phyloP scores from a whole-genome alignment of 1,140 invertebrate species.

The Magallana gigas region DNA sequence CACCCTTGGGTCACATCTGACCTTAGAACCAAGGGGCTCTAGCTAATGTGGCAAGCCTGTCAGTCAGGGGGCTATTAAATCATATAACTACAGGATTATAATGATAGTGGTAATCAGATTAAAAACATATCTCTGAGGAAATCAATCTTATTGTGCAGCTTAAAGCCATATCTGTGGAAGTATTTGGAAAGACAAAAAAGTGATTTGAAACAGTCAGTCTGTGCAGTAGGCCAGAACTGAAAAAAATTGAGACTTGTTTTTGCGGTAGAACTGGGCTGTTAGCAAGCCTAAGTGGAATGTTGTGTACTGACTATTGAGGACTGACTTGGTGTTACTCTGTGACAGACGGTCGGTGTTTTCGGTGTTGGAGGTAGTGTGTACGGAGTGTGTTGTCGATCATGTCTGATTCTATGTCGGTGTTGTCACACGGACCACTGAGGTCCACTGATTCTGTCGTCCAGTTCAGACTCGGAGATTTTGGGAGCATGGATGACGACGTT shows the following conservation, averaged over 20 bases:
- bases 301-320: neutral
- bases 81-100: neutral
- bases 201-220: neutral
- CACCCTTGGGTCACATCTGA: constrained; percentile 21
- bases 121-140: constrained; percentile 1
- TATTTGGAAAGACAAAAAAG: neutral
- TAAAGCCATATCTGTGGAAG: neutral
- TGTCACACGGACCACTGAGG: constrained; percentile 22
- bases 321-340: neutral
- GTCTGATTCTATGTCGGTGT: neutral
- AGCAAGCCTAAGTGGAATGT: neutral
- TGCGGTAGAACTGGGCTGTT: neutral
- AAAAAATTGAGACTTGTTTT: neutral
- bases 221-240: neutral
- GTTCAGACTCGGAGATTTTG: constrained; percentile 3
- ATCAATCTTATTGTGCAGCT: constrained; percentile 17
- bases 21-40: neutral
- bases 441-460: constrained; percentile 11
- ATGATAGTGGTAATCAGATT: constrained; percentile 26
- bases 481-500: constrained; percentile 18
- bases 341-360: constrained; percentile 7
- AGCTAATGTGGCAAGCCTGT: neutral
- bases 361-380: neutral
- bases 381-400: neutral
- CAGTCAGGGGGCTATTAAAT: constrained; percentile 2